Base-by-base conservation (phyloP, 2,113 vertebrate species). In the Acanthisitta chloris region DNA sequence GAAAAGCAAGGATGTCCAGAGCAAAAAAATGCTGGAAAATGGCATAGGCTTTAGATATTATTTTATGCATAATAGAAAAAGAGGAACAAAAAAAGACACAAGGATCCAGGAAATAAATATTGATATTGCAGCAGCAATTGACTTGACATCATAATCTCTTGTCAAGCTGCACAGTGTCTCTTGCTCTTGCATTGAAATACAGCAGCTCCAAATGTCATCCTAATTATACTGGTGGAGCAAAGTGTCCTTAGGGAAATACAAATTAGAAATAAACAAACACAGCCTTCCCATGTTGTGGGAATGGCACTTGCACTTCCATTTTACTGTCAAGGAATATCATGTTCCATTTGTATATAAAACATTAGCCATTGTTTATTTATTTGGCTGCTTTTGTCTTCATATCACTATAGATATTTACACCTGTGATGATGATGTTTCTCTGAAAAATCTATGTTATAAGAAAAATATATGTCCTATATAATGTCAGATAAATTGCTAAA, bases 131-230 rank as follows among this genome's bases (percentile, higher is more conserved):
- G 57, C 54, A 87, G 58, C 92, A 94, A 91, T 91, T 93, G 93
- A 88, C 54, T 89, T 96, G 95, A 96, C 67, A 83, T 91, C 14
- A 31, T 94, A 96, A 93, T 92, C 70, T 93, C 91, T 92, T 90
- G 90, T 81, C 84, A 94, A 86, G 48, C 67, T 92, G 78, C 45
- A 76, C 59, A 49, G 48, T 64, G 80, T 88, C 69, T 93, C 84
- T 96, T 88, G 81, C 61, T 95, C 59, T 88, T 76, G 31, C 81
- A 77, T 76, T 95, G 92, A 93, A 90, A 81, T 81, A 84, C 55
- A 89, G 58, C 67, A 96, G 82, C 74, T 96, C 55, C 64, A 97
- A 97, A 96, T 97, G 93, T 90, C 95, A 96, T 90, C 82, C 78
- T 95, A 97, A 96, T 96, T 96, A 93, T 76, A 91, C 55, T 58